Conservation (phyloP, 2,797 vertebrate species). For the Hoplostethus mediterraneus region DNA sequence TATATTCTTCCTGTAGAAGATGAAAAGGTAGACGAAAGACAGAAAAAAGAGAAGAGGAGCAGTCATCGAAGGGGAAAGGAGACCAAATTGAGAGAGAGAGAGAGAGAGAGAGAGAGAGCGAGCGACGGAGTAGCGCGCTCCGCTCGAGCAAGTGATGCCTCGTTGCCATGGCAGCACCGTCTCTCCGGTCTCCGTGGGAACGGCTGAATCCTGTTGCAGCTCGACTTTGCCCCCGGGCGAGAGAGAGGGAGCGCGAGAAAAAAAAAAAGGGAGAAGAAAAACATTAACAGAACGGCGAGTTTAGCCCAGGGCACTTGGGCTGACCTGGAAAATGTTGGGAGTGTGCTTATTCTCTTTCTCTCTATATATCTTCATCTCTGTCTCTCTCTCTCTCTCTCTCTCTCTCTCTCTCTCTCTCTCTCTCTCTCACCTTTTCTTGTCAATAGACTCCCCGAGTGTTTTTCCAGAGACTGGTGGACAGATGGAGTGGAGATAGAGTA, state of each 20-base stretch:
- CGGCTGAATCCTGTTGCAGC: conserved; percentile 85
- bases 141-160: conserved; percentile 79
- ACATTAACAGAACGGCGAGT: conserved; percentile 76
- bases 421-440: conserved; percentile 41
- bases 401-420: conserved; percentile 8
- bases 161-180: conserved; percentile 86
- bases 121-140: conserved; percentile 59
- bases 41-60: not conserved
- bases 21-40: conserved; percentile 6
- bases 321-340: conserved; percentile 82
- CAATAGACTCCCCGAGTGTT: conserved; percentile 28
- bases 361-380: conserved; percentile 15
- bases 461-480: conserved; percentile 22
- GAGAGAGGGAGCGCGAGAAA: conserved; percentile 31
- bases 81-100: conserved; percentile 31
- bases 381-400: conserved; percentile 38
- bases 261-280: conserved; percentile 47
- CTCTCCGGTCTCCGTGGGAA: conserved; percentile 86
- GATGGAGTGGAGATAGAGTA: conserved; percentile 36
- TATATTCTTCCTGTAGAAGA: conserved; percentile 23
- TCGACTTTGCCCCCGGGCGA: conserved; percentile 79
- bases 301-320: conserved; percentile 70
- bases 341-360: conserved; percentile 63
- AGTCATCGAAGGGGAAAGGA: conserved; percentile 1
- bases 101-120: conserved; percentile 35